Conservation (phyloP, 2,113 vertebrate species). For the Sinocyclocheilus grahami region DNA sequence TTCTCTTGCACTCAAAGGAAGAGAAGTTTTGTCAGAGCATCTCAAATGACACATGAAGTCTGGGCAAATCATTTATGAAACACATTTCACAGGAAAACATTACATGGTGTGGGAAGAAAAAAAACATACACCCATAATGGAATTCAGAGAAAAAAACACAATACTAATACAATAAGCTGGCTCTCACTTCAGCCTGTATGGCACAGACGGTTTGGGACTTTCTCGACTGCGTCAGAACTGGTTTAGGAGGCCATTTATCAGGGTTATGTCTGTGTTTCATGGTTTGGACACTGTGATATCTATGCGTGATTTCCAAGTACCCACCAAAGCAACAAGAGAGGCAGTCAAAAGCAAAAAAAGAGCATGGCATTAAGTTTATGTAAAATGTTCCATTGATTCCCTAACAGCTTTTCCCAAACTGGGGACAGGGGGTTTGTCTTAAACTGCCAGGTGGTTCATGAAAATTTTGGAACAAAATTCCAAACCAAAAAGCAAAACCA, state of each 20-base stretch:
- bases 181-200: constrained; percentile 44
- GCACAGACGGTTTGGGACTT: constrained; percentile 56
- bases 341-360: neutral
- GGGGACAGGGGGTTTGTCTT: neutral
- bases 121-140: constrained; percentile 53
- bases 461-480: neutral
- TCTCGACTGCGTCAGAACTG: constrained; percentile 60
- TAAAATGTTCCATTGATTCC: constrained; percentile 12
- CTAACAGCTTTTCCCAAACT: neutral
- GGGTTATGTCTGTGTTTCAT: constrained; percentile 63
- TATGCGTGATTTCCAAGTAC: constrained; percentile 42
- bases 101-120: constrained; percentile 52
- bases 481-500: neutral
- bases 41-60: constrained; percentile 66
- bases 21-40: constrained; percentile 58
- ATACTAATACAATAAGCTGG: constrained; percentile 51
- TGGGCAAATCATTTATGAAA: constrained; percentile 64
- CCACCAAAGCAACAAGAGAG: constrained; percentile 49
- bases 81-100: constrained; percentile 60
- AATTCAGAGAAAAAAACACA: constrained; percentile 43
- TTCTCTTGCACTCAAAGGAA: constrained; percentile 41
- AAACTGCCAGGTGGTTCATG: neutral
- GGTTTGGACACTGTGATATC: constrained; percentile 49
- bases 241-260: constrained; percentile 72
- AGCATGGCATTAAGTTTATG: constrained; percentile 14